A percentile compares a stretch with the other conserved stretches of the same genome.
These are phyloP conservation scores for Petrolisthes manimaculis DNA, from an alignment of 2,888 invertebrate species.

Conservation along the genomic window DNA sequence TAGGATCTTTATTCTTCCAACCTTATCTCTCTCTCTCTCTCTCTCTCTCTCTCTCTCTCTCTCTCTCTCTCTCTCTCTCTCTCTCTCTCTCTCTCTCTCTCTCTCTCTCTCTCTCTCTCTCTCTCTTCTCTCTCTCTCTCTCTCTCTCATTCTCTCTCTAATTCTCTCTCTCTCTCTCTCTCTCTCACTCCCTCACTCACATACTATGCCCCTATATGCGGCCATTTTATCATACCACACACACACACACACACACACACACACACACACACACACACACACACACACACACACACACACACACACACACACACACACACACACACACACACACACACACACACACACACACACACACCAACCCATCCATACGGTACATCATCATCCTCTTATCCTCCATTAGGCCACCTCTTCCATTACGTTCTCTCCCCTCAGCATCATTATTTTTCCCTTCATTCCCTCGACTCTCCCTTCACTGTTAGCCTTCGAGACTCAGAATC, in stretches of 20 bases:
- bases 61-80: not conserved
- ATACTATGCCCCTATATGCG: too few species aligned
- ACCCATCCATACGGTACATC: too few species aligned
- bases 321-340: too few species aligned
- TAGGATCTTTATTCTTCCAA: not conserved
- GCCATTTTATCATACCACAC: too few species aligned
- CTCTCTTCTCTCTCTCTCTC: not conserved
- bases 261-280: too few species aligned
- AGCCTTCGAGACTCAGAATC: not conserved
- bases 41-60: not conserved
- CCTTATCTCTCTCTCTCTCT: not conserved
- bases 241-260: too few species aligned
- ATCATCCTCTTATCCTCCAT: too few species aligned
- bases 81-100: not conserved
- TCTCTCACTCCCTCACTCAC: not conserved
- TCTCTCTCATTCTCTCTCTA: constrained; percentile 4
- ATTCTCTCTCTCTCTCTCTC: constrained; percentile 22
- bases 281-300: too few species aligned
- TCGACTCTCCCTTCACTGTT: not conserved
- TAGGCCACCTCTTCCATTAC: too few species aligned
- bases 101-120: constrained; percentile 9
- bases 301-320: too few species aligned
- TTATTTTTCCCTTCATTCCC: not conserved
- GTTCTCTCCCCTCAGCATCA: too few species aligned
- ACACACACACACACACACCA: too few species aligned